Evolutionary conservation across 1,140 invertebrate genomes (phyloP), one percentile per base, ranked within the genome.

Genomic region (Paraescarpia echinospica): DNA sequence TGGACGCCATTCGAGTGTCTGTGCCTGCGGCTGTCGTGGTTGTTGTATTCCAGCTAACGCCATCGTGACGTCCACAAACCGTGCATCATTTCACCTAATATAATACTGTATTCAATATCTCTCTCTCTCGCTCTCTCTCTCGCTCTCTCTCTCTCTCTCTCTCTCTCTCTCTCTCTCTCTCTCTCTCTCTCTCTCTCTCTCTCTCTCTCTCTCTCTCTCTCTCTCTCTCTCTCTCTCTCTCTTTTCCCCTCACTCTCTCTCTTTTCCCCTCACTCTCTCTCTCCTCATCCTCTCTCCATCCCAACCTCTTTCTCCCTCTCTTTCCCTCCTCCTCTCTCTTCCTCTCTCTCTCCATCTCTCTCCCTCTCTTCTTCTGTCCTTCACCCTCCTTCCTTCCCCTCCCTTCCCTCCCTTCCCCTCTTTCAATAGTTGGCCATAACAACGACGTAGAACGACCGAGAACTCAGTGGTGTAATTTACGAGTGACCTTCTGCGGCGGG

Each of bases 171-270:
- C 90, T 91, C 34, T 91, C 31, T 91, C 34, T 91, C 31, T 91
- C n/a, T 91, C 90, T 91, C n/a, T n/a, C n/a, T 90, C 90, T 91
- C 34, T 91, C 31, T 91, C 34, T 91, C 90, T 91, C n/a, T 91
- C 90, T 91, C n/a, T 91, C 90, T 89, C 89, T 89, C 89, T 89
- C 89, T 89, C 89, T 14, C 89, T 89, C 89, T 89, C 89, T 14
- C 89, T 89, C 89, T 89, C 89, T 14, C 89, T 89, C 89, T 89
- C 89, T 14, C 89, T 89, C 89, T 89, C 89, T 14, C 34, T 89
- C 89, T 34, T 27, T 18, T 4, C 22, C 27, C 27, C 22, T 27
- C 14, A 14, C 18, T 77, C 59, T 27, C 59, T 77, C 18, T 77
- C 59, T 27, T 0, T 77, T 27, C 22, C 14, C 59, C 4, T 77